Conservation (phyloP, 2,797 vertebrate species). For the Mormyrops attenuatus region DNA sequence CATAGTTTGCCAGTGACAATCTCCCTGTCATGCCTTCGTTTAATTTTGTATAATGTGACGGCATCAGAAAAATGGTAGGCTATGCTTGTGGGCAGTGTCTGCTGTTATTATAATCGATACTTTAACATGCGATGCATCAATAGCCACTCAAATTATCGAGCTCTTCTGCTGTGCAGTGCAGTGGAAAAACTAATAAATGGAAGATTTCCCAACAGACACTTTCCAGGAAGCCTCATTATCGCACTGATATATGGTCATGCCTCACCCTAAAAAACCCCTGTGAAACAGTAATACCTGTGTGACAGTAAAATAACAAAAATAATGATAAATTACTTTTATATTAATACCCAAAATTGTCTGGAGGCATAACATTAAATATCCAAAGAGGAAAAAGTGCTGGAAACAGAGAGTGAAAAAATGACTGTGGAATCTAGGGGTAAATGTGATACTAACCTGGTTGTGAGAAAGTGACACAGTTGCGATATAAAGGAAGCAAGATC, state of each 20-base stretch:
- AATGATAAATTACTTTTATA: constrained; percentile 9
- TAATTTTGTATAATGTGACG: neutral
- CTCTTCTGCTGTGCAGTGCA: neutral
- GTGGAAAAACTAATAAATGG: constrained; percentile 9
- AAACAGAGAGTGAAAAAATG: neutral
- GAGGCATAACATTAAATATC: neutral
- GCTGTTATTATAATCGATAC: neutral
- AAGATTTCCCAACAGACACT: constrained; percentile 11
- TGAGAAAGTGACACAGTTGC: neutral
- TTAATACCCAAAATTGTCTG: constrained; percentile 7
- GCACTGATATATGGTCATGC: constrained; percentile 4
- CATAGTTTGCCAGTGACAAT: neutral
- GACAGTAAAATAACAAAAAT: constrained; percentile 9
- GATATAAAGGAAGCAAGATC: neutral
- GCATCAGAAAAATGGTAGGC: neutral
- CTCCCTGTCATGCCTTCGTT: neutral
- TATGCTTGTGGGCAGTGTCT: neutral
- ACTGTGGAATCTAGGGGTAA: neutral
- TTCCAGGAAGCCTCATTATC: constrained; percentile 20
- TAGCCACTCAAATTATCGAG: neutral
- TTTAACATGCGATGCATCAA: neutral
- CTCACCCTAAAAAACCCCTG: neutral
- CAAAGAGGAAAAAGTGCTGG: neutral
- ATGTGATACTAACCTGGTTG: neutral
- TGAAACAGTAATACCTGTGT: neutral